These are phyloP conservation scores for Clarias laeviceps DNA, from an alignment of 2,797 vertebrate genomes.

Conservation along the genomic window DNA sequence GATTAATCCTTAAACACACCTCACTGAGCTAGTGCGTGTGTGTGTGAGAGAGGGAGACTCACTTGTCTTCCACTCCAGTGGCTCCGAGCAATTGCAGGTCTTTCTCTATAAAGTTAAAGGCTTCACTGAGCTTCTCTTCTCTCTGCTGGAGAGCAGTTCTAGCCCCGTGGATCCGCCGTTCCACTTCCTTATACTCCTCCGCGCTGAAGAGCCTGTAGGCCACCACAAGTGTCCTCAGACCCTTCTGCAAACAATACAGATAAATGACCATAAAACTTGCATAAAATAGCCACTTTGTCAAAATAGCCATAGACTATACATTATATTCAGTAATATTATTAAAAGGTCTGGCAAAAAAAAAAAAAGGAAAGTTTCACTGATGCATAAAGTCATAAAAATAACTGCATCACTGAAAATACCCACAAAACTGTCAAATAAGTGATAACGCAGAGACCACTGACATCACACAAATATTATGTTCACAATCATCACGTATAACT, in stretches of 20 bases:
- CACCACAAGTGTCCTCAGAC: slow-evolving; percentile 91
- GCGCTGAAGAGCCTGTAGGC: slow-evolving; percentile 88
- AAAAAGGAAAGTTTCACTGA: neutral
- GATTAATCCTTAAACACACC: slow-evolving; percentile 16
- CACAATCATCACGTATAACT: neutral
- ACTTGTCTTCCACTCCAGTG: slow-evolving; percentile 97
- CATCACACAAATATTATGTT: neutral
- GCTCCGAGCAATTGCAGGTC: slow-evolving; percentile 92
- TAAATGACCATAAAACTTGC: neutral
- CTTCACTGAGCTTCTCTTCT: slow-evolving; percentile 85
- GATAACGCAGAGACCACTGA: neutral
- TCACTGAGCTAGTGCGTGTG: neutral
- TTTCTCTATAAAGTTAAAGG: slow-evolving; percentile 88
- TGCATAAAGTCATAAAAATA: neutral
- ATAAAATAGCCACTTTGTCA: neutral
- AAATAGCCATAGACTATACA: neutral
- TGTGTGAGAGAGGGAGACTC: slow-evolving; percentile 56
- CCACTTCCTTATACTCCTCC: slow-evolving; percentile 85
- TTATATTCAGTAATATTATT: neutral
- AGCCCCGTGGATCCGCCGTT: slow-evolving; percentile 82
- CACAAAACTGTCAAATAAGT: neutral
- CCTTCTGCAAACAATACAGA: slow-evolving; percentile 78
- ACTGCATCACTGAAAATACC: neutral
- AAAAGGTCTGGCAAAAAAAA: neutral
- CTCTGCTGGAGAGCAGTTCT: slow-evolving; percentile 92